Base-by-base conservation (phyloP, 2,888 invertebrate genomes). In the Linnaemya vulpina region DNA sequence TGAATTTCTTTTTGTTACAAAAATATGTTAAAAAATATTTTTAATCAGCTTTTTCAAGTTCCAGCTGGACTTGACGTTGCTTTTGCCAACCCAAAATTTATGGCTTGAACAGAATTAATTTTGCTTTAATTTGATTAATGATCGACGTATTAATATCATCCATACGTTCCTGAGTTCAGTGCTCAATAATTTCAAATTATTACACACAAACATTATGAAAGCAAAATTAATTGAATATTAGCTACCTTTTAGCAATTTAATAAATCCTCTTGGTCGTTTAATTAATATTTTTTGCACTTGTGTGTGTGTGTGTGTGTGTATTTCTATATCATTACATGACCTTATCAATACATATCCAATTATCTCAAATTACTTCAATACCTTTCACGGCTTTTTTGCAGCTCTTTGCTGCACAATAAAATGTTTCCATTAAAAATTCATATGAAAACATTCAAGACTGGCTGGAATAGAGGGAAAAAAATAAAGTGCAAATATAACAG, bases 361-460 rank as follows among this genome's bases (percentile, higher is more conserved):
- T 60, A 73, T 46, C 13, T 46, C 9, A 30, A 40, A 70, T 35
- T 43, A 43, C 49, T 58, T 9, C 11, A 17, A 53, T 43, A 65
- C 20, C 43, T 35, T 65, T 35, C 2, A 35, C 25, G 51, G 53
- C 17, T 53, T 20, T 25, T 62, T 63, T 74, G n/a, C 8, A 35
- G 35, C n/a, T 62, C n/a, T 20, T 51, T 40, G 22, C 13, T 13
- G 22, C 9, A 22, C n/a, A 38, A 53, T n/a, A 43, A 55, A 17
- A 35, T 11, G 53, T 10, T 53, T 62, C 70, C 30, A 78, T 62
- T 70, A 62, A 63, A 60, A 70, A 53, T 53, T 9, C 53, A 35
- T 20, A 38, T 62, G 60, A 38, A 40, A 40, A 20, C 15, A 70
- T 51, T 20, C 30, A 25, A 70, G 25, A 11, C 60, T 49, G 22